Conservation (phyloP, 2,888 invertebrate genomes). For the Sesia bembeciformis region DNA sequence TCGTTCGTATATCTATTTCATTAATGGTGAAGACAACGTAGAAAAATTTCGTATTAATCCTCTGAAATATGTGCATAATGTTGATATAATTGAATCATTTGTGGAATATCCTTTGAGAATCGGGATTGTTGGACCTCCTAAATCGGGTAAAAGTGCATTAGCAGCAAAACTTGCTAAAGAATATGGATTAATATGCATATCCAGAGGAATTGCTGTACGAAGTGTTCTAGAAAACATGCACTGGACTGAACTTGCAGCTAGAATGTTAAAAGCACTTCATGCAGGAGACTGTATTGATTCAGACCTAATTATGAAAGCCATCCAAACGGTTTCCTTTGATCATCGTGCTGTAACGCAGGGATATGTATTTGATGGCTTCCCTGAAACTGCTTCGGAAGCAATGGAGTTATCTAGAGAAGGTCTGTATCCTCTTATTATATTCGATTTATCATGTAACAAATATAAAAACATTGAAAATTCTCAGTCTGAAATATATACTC, state of each 20-base stretch:
- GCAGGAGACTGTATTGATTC: conserved; percentile 53
- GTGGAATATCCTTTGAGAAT: conserved; percentile 69
- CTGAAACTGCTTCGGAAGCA: conserved; percentile 62
- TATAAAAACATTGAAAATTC: conserved; percentile 47
- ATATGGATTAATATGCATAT: conserved; percentile 70
- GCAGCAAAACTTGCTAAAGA: conserved; percentile 67
- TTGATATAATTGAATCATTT: conserved; percentile 46
- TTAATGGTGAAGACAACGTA: conserved; percentile 59
- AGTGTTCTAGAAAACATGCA: conserved; percentile 58
- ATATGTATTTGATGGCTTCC: conserved; percentile 78
- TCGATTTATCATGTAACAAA: conserved; percentile 60
- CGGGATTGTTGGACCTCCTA: conserved; percentile 76
- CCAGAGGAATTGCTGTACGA: conserved; percentile 68
- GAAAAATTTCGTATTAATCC: conserved; percentile 71
- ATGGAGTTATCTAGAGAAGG: conserved; percentile 59
- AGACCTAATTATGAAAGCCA: conserved; percentile 61
- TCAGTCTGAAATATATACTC: conserved; percentile 39
- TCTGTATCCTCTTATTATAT: conserved; percentile 72
- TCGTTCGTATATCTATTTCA: conserved; percentile 75
- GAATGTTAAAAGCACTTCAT: conserved; percentile 43
- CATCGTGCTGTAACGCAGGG: conserved; percentile 67
- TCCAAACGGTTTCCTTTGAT: conserved; percentile 68
- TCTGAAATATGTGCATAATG: conserved; percentile 59
- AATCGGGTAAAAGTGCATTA: conserved; percentile 76
- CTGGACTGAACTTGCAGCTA: conserved; percentile 64